Evolutionary conservation across 2,888 invertebrate genomes (phyloP), one percentile per base, ranked within the genome.

Genomic region (Drosophila ochracea): DNA sequence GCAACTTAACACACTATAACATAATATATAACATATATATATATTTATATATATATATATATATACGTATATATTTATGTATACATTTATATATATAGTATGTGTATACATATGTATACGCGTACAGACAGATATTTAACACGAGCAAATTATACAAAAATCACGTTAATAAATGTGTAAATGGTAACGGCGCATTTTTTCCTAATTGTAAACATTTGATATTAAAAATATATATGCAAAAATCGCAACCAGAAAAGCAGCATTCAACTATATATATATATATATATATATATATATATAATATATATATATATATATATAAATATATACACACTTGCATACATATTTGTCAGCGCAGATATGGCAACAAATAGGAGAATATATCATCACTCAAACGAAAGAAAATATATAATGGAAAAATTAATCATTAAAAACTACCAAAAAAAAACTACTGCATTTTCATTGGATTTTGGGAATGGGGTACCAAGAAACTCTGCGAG

Each of bases 151-250:
- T 73, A 78, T 82, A 82, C 73, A 76, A 65, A 39, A 58, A 76
- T 70, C 63, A 66, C 39, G 28, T 57, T 57, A 67, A 69, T 78
- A 78, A 58, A 53, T 74, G 64, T 83, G 79, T 89, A 70, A 68
- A 82, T 76, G 71, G 43, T 63, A 78, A 76, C 63, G 72, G 76
- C 90, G 84, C 82, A 89, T 90, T 90, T 85, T 85, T 90, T 83
- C 86, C 81, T 85, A 85, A 80, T 72, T 85, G 86, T 90, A 85
- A 85, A 81, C 76, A 85, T 85, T 85, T 85, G 89, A 85, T 85
- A 85, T 85, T 78, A 85, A 89, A 86, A 85, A 82, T 85, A 85
- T 85, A 85, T 89, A 85, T 75, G 88, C 82, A 73, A 78, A 78
- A 43, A 73, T 69, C 62, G 78, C 68, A 63, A 53, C 21, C 53